phyloP scores from a whole-genome alignment of 1,140 invertebrate species.

The Anthonomus grandis region DNA sequence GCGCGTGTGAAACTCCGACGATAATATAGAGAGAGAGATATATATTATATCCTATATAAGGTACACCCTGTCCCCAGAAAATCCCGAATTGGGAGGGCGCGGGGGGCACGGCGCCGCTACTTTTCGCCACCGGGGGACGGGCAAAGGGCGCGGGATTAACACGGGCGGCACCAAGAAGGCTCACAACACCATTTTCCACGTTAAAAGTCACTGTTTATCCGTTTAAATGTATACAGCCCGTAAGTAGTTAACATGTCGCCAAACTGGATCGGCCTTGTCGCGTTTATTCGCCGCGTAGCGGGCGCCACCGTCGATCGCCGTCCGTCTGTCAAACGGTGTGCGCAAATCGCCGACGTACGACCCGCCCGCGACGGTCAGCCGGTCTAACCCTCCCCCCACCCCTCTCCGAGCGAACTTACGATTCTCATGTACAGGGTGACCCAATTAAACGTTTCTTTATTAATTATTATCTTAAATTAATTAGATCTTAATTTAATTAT shows the following conservation, averaged over 20 bases:
- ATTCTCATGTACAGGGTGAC: too few relatives aligned
- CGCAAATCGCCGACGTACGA: conserved; percentile 7
- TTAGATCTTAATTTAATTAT: too few relatives aligned
- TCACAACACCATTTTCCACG: conserved; percentile 19
- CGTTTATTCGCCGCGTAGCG: conserved; percentile 17
- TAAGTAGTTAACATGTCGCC: conserved; percentile 28
- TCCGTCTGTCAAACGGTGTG: conserved; percentile 25
- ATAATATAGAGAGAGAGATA: too few relatives aligned
- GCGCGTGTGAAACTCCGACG: conserved; percentile 41
- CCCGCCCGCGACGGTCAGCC: conserved; percentile 16
- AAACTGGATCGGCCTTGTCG: conserved; percentile 27
- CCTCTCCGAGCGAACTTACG: too few relatives aligned
- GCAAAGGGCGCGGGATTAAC: not conserved
- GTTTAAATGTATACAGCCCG: conserved; percentile 9
- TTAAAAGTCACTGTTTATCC: conserved; percentile 2
- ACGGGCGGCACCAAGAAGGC: not conserved
- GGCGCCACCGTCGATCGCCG: conserved; percentile 27
- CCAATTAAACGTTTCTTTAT: too few relatives aligned
- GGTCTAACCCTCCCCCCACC: too few relatives aligned
- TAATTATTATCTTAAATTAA: too few relatives aligned
- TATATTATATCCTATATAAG: too few relatives aligned
- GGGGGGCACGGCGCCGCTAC: conserved; percentile 6
- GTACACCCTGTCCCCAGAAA: conserved; percentile 44
- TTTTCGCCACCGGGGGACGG: not conserved
- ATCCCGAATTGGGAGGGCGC: conserved; percentile 33